Evolutionary conservation across 2,797 vertebrate species (phyloP).

Genomic region (Peromyscus melanophrys): DNA sequence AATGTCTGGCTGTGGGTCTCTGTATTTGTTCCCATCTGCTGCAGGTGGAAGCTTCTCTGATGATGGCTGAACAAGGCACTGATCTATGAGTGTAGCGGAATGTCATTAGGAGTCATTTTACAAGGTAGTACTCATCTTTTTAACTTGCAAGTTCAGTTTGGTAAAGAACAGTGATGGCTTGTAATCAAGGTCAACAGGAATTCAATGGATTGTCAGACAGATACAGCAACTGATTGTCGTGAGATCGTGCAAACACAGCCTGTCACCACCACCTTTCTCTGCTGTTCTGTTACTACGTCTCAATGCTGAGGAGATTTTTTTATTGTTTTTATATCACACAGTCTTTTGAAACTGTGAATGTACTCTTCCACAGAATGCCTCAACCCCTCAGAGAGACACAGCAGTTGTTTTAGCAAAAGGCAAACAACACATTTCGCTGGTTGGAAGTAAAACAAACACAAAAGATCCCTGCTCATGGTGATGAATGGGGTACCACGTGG

Average conservation of each 20-base stretch:
- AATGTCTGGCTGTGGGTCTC: neutral
- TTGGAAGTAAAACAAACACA: slow-evolving; percentile 74
- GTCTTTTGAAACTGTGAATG: neutral
- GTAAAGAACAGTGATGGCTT: slow-evolving; percentile 20
- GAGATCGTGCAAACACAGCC: slow-evolving; percentile 56
- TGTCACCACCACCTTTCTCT: neutral
- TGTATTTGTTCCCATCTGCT: neutral
- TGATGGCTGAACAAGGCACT: neutral
- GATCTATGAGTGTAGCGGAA: neutral
- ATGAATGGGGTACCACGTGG: slow-evolving; percentile 77
- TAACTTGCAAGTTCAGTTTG: slow-evolving; percentile 34
- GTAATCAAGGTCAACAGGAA: slow-evolving; percentile 32
- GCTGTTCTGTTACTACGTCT: neutral
- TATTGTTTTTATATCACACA: slow-evolving; percentile 49
- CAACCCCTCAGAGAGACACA: slow-evolving; percentile 43
- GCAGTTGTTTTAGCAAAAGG: slow-evolving; percentile 77
- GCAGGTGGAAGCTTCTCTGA: neutral
- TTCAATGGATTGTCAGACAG: slow-evolving; percentile 43
- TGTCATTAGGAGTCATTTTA: neutral
- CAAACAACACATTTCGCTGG: slow-evolving; percentile 73
- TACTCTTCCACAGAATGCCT: slow-evolving; percentile 69
- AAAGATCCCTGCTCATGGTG: slow-evolving; percentile 67
- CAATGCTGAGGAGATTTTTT: neutral
- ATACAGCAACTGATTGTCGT: slow-evolving; percentile 33
- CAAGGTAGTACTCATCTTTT: slow-evolving; percentile 13